Evolutionary conservation across 1,140 invertebrate species (phyloP), one percentile per base, ranked within the genome.

Genomic region (Coelopa frigida): DNA sequence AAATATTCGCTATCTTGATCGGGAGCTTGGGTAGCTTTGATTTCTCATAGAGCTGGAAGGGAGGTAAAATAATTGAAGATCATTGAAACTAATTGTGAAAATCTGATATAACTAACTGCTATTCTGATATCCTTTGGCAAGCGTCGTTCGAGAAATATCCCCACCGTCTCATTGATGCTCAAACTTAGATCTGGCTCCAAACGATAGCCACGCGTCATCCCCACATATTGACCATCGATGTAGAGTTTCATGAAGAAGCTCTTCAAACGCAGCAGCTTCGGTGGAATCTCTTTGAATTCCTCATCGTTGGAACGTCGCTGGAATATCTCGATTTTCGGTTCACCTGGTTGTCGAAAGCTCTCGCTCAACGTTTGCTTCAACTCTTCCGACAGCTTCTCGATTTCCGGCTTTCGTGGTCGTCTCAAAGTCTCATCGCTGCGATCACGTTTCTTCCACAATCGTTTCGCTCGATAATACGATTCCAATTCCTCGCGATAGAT

Each of bases 261-360:
- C 35, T 50, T 52, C 1, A 42, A 27, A 50, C 49, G 7, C 8
- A n/a, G 17, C 14, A 42, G 17, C 1, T 31, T 23, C 12, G 39
- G 35, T 8, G 20, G 4, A 24, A 20, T 22, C 11, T 26, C 50
- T 3, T 44, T 27, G 26, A 43, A 37, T 49, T 57, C 48, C 49
- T 54, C 48, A 40, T 46, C 23, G 21, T 57, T 51, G 37, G 50
- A 51, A 18, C 42, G 61, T 58, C 33, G 54, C 15, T 75, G 54
- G 21, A 67, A 49, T n/a, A 79, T 49, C 17, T 61, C 46, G 6
- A 79, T 57, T 17, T 62, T 53, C 8, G 75, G 75, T 46, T 78
- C 76, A 23, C 71, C 73, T 0, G 75, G 72, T 21, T 70, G 63
- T 49, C 66, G 57, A 23, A 75, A 70, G 32, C 72, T 58, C 24